phyloP scores from a whole-genome alignment of 2,888 invertebrate genomes.

The Conus canariensis region DNA sequence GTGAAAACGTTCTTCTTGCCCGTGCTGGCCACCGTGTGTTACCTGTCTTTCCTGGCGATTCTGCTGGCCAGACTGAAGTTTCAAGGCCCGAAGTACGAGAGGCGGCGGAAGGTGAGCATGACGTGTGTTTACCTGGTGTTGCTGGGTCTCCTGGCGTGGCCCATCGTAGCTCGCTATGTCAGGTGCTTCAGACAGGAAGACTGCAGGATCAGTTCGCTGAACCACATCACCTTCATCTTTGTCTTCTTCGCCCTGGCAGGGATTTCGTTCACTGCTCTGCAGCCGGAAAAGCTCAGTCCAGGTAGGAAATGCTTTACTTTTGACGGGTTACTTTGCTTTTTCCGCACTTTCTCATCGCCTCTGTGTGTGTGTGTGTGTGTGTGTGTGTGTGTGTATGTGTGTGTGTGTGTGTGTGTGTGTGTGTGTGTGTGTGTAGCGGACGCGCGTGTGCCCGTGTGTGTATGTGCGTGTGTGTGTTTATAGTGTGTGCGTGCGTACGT shows the following conservation, averaged over 20 bases:
- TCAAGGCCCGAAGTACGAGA: conserved; percentile 57
- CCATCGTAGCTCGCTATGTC: conserved; percentile 52
- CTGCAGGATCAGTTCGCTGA: conserved; percentile 54
- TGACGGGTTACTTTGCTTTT: neutral
- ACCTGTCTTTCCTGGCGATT: conserved; percentile 56
- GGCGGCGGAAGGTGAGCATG: conserved; percentile 58
- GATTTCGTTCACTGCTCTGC: conserved; percentile 58
- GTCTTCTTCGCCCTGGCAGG: conserved; percentile 48
- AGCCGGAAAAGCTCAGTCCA: conserved; percentile 64
- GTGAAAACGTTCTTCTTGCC: conserved; percentile 54
- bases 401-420: too few species aligned
- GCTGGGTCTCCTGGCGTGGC: conserved; percentile 48
- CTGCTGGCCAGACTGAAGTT: conserved; percentile 44
- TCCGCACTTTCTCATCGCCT: neutral
- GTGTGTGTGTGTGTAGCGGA: neutral
- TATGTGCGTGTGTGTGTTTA: conserved; percentile 6
- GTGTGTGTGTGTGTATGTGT: neutral
- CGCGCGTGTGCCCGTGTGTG: neutral
- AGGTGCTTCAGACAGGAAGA: conserved; percentile 51
- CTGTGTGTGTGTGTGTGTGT: neutral
- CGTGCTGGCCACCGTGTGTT: conserved; percentile 55
- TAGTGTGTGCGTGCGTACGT: neutral
- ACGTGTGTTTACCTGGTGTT: conserved; percentile 54
- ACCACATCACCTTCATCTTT: conserved; percentile 57
- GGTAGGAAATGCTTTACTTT: conserved; percentile 48